Evolutionary conservation across 2,888 invertebrate genomes (phyloP).

Genomic region (Rhopalosiphum nymphaeae): DNA sequence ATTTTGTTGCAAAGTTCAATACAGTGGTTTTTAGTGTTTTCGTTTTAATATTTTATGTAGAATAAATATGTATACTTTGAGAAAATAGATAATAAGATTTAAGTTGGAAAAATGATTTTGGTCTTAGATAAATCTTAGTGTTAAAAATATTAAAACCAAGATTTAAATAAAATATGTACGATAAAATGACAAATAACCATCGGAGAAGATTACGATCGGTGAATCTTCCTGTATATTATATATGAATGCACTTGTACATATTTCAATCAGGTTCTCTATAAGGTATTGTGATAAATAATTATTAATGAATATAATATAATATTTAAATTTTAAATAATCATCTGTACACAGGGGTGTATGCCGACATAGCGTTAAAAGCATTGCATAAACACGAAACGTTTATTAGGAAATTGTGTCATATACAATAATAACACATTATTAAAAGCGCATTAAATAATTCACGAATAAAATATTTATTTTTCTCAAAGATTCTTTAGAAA

Average conservation of each 20-base stretch:
- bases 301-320: not conserved
- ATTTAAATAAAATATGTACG: not conserved
- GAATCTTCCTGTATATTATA: not conserved
- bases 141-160: not conserved
- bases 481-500: not conserved
- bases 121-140: not conserved
- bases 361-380: not conserved
- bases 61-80: not conserved
- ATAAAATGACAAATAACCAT: not conserved
- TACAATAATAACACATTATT: not conserved
- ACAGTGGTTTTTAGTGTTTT: not conserved
- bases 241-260: not conserved
- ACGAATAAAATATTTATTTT: not conserved
- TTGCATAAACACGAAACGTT: not conserved
- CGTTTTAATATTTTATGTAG: not conserved
- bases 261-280: not conserved
- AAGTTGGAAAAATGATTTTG: not conserved
- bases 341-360: not conserved
- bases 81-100: not conserved
- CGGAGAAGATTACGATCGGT: not conserved
- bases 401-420: not conserved
- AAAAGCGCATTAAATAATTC: not conserved
- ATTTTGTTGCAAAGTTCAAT: not conserved
- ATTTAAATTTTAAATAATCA: not conserved
- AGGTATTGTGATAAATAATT: not conserved